A percentile compares a stretch with the other conserved stretches of the same genome.
phyloP scores from a whole-genome alignment of 2,113 vertebrate genomes.

The Cyanoramphus novaezelandiae region DNA sequence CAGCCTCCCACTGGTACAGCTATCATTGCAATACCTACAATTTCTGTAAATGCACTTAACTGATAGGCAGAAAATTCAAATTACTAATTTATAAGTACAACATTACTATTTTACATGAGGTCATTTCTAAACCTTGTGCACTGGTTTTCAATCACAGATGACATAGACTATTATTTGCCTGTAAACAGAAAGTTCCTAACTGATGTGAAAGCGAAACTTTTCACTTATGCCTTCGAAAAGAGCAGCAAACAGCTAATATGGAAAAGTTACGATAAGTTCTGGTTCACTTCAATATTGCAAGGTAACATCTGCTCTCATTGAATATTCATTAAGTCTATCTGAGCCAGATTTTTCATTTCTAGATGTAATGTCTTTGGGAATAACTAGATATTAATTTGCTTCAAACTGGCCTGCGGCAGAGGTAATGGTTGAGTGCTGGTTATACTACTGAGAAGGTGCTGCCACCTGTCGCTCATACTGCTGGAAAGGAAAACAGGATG shows the following conservation, averaged over 20 bases:
- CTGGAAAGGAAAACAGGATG: neutral
- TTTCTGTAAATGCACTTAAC: neutral
- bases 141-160: neutral
- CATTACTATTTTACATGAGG: neutral
- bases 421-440: neutral
- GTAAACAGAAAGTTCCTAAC: neutral
- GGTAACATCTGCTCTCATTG: slow-evolving; percentile 53
- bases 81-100: neutral
- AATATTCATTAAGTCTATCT: slow-evolving; percentile 58
- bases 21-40: neutral
- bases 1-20: neutral
- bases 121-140: neutral
- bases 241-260: neutral
- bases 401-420: neutral
- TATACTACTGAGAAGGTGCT: slow-evolving; percentile 24
- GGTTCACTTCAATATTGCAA: slow-evolving; percentile 28
- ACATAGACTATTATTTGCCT: neutral
- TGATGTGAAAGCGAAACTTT: neutral
- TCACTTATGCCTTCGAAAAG: neutral
- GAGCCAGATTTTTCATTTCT: slow-evolving; percentile 45
- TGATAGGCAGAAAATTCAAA: neutral
- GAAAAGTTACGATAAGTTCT: slow-evolving; percentile 7
- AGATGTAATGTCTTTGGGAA: neutral
- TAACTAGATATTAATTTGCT: slow-evolving; percentile 39
- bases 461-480: slow-evolving; percentile 29